phyloP scores from a whole-genome alignment of 2,113 vertebrate species.

The Cochlearius cochlearius region DNA sequence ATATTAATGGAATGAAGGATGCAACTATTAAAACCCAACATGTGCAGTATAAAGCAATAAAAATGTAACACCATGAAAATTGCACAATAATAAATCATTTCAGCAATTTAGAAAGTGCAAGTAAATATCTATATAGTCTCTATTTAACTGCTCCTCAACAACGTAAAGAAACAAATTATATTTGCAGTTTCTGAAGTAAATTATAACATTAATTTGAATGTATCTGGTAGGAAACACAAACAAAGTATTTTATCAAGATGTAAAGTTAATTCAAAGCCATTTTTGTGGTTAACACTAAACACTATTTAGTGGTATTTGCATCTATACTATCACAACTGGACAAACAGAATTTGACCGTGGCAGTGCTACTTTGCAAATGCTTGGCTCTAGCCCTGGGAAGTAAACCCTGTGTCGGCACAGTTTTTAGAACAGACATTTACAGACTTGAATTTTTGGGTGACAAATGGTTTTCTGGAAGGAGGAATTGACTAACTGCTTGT shows the following conservation, averaged over 20 bases:
- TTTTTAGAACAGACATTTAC: not conserved
- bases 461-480: not conserved
- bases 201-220: not conserved
- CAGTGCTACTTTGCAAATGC: not conserved
- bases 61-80: conserved; percentile 44
- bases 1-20: conserved; percentile 68
- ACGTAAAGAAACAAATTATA: conserved; percentile 51
- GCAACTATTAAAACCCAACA: conserved; percentile 59
- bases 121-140: conserved; percentile 43
- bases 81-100: conserved; percentile 48
- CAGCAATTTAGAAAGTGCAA: conserved; percentile 19
- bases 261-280: not conserved
- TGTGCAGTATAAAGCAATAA: conserved; percentile 53
- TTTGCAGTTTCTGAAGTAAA: conserved; percentile 41
- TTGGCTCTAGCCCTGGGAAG: not conserved
- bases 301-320: not conserved
- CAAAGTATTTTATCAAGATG: not conserved
- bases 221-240: not conserved
- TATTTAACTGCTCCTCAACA: conserved; percentile 44
- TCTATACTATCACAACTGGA: not conserved
- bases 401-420: accelerated
- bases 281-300: not conserved
- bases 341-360: not conserved
- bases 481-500: not conserved
- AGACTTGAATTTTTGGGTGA: not conserved